Evolutionary conservation across 2,888 invertebrate genomes (phyloP), one percentile per base, ranked within the genome.

Genomic region (Teleiodes luculella): DNA sequence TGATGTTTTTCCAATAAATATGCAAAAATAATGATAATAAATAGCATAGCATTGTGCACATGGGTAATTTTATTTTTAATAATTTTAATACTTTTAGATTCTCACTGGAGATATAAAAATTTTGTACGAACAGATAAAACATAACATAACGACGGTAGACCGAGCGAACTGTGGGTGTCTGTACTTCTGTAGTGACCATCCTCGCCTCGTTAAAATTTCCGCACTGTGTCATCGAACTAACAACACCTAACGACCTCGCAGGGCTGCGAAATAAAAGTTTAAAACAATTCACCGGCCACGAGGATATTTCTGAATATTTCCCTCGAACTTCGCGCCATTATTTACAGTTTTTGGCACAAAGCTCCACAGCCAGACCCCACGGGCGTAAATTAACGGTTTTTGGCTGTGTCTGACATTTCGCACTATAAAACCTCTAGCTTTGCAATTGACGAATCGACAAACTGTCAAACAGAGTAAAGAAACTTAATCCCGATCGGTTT

Each of bases 351-450:
- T 75, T 76, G 76, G 63, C 53, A 55, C 45, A 30, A 49, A 57
- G 39, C 47, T 37, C 53, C 56, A 56, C 57, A 53, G 59, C 61
- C 59, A 57, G 56, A 49, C 56, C 24, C 53, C 35, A 52, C 13
- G 47, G 57, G 62, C 52, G 39, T 57, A 58, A 69, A 77, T 77
- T 72, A 73, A 78, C 74, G 67, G 70, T 54, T 53, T 48, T 52
- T 68, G 76, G 76, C 43, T 50, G 68, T 78, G 79, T 61, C 67
- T 78, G 79, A 78, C 79, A 65, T 64, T 66, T 64, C 53, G 58
- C 57, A 68, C 59, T 69, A 72, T 75, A 67, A 69, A 60, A 53
- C 58, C 66, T 59, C 59, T 60, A 48, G 6, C 35, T 20, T 18
- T 18, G 35, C 18, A 48, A 7, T 11, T 24, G 35, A 48, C 7